Percentiles rank a stretch among this genome's conserved stretches.
phyloP scores from a whole-genome alignment of 1,140 invertebrate species.

The Teleopsis dalmanni region DNA sequence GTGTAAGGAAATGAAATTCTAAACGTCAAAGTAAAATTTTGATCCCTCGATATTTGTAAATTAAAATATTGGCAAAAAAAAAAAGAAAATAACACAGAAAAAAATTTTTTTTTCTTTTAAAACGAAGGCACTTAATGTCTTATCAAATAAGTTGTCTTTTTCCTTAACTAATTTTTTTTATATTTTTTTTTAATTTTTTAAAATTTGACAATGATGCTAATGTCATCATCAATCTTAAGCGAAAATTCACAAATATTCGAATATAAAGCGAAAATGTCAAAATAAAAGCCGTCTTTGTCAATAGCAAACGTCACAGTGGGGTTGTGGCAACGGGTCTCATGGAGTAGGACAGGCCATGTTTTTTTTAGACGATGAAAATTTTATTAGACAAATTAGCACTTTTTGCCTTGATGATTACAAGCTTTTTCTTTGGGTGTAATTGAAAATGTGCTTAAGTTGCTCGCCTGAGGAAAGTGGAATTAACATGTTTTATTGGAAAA shows the following conservation, averaged over 20 bases:
- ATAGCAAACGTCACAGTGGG: too few relatives aligned
- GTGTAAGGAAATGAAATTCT: too few relatives aligned
- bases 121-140: neutral
- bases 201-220: slow-evolving; percentile 43
- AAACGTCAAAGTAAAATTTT: too few relatives aligned
- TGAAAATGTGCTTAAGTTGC: neutral
- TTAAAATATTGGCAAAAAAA: too few relatives aligned
- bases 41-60: too few relatives aligned
- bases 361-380: too few relatives aligned
- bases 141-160: neutral
- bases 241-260: slow-evolving; percentile 14
- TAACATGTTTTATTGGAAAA: slow-evolving; percentile 27
- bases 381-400: slow-evolving; percentile 43
- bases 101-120: neutral
- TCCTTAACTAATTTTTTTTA: slow-evolving; percentile 14
- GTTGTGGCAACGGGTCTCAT: too few relatives aligned
- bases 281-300: too few relatives aligned
- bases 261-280: too few relatives aligned
- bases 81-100: neutral
- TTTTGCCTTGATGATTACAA: slow-evolving; percentile 15
- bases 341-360: too few relatives aligned
- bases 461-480: slow-evolving; percentile 25
- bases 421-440: neutral
- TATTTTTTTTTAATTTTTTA: slow-evolving; percentile 32
- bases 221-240: slow-evolving; percentile 43